Evolutionary conservation across 1,140 invertebrate species (phyloP).

Genomic region (Hylaeus anthracinus): DNA sequence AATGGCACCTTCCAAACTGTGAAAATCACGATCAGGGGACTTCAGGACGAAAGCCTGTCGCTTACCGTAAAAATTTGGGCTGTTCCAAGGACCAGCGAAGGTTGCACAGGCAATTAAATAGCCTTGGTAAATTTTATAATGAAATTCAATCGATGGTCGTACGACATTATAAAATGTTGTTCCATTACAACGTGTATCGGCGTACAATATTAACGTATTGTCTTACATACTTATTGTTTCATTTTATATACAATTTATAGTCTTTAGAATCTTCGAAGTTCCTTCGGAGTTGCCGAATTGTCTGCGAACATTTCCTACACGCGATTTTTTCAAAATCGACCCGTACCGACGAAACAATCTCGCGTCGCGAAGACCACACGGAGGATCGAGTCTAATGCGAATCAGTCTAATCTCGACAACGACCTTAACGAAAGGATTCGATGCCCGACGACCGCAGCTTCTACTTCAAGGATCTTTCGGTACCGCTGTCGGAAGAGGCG

Average conservation of each 20-base stretch:
- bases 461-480: constrained; percentile 48
- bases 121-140: not conserved
- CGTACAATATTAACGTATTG: not conserved
- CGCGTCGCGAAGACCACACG: not conserved
- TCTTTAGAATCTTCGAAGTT: not conserved
- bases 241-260: not conserved
- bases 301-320: not conserved
- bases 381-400: not conserved
- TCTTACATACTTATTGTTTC: not conserved
- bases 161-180: not conserved
- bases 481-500: constrained; percentile 63
- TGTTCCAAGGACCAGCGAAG: not conserved
- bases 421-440: not conserved
- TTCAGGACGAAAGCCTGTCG: constrained; percentile 50
- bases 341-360: not conserved
- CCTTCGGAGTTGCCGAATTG: not conserved
- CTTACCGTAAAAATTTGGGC: constrained; percentile 63
- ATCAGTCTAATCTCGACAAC: constrained; percentile 2
- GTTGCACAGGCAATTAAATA: not conserved
- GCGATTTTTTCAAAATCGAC: not conserved
- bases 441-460: not conserved
- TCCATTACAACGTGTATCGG: not conserved
- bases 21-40: constrained; percentile 44
- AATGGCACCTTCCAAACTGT: constrained; percentile 30
- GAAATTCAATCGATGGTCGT: not conserved